Conservation (phyloP, 2,888 invertebrate species). For the Fragum whitleyi region DNA sequence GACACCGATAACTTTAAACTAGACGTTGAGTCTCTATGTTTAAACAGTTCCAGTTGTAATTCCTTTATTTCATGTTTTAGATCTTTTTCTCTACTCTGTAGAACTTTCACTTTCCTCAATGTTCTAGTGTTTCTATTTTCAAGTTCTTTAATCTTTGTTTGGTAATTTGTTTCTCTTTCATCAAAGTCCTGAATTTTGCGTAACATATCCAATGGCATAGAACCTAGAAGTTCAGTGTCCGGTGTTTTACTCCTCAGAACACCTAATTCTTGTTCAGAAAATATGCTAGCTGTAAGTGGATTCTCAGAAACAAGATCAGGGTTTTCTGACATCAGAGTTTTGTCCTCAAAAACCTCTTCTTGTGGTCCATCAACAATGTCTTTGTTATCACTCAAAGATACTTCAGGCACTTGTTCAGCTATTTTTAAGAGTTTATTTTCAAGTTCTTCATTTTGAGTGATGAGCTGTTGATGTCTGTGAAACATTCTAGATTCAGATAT, state of each 20-base stretch:
- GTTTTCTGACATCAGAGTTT: conserved; percentile 60
- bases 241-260: conserved; percentile 53
- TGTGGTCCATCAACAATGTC: conserved; percentile 24
- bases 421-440: conserved; percentile 57
- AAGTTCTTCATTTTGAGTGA: conserved; percentile 66
- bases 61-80: conserved; percentile 65
- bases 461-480: conserved; percentile 62
- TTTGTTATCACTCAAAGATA: background rate
- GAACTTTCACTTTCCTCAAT: conserved; percentile 58
- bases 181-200: conserved; percentile 65
- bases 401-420: conserved; percentile 34
- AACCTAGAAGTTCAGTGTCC: conserved; percentile 56
- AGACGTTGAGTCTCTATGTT: conserved; percentile 39
- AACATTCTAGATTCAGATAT: conserved; percentile 67
- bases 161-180: conserved; percentile 59
- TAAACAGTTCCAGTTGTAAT: conserved; percentile 54
- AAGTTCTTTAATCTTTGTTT: conserved; percentile 57
- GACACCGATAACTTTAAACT: conserved; percentile 54
- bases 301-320: conserved; percentile 62
- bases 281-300: conserved; percentile 57
- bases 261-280: conserved; percentile 51
- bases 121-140: conserved; percentile 57
- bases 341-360: conserved; percentile 11
- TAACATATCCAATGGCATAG: conserved; percentile 64
- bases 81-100: conserved; percentile 58